Conservation (phyloP, 1,140 invertebrate genomes). For the Diorhabda sublineata region DNA sequence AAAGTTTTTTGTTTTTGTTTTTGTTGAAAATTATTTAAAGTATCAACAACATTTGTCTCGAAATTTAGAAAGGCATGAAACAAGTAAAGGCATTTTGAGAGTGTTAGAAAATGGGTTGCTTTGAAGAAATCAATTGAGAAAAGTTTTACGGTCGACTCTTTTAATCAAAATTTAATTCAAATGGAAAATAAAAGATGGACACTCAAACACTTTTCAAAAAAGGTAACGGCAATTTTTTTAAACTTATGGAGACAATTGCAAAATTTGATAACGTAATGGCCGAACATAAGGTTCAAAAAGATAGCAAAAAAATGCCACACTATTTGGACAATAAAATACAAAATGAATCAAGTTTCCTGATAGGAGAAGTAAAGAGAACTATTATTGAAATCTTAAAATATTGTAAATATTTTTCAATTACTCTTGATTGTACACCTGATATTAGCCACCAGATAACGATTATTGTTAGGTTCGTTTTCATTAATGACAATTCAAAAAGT, state of each 20-base stretch:
- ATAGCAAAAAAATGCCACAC: no score
- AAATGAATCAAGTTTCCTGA: background rate
- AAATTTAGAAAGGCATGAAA: background rate
- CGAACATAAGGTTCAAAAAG: no score
- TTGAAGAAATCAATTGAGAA: slow-evolving; percentile 10
- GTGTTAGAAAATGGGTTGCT: background rate
- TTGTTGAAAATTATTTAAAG: background rate
- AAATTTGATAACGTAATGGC: no score
- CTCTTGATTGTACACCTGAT: no score
- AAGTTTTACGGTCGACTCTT: background rate
- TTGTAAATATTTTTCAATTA: no score
- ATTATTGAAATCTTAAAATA: no score
- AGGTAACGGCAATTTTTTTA: background rate
- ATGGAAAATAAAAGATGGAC: no score
- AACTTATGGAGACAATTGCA: no score
- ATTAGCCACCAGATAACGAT: no score
- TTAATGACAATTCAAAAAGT: no score
- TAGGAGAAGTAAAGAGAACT: background rate
- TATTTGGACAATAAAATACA: background rate
- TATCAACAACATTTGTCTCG: background rate
- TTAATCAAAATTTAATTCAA: background rate
- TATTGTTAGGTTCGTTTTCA: no score
- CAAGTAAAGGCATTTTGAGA: background rate
- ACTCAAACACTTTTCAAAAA: background rate
- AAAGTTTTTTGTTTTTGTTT: slow-evolving; percentile 5